Evolutionary conservation across 2,113 vertebrate species (phyloP).

Genomic region (Montifringilla adamsi): DNA sequence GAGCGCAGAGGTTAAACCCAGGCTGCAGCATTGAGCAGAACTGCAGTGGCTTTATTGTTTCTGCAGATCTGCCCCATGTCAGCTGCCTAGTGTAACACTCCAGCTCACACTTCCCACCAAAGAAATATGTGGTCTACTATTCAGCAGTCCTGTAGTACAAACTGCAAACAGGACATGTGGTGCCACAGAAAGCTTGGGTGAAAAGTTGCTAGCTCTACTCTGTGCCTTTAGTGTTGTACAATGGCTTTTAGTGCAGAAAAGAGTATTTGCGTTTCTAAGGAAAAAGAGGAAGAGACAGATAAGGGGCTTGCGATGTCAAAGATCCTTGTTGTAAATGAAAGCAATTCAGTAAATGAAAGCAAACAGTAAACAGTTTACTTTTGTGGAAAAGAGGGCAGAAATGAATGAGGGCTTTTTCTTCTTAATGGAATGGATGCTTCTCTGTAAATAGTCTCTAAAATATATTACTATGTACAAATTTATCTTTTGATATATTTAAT

Average conservation of each 20-base stretch:
- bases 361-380: background rate
- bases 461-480: background rate
- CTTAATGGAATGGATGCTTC: background rate
- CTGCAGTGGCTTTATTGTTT: background rate
- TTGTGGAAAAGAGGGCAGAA: background rate
- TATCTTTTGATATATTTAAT: background rate
- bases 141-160: background rate
- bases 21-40: background rate
- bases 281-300: background rate
- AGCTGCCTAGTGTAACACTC: background rate
- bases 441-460: background rate
- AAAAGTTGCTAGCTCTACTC: background rate
- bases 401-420: background rate
- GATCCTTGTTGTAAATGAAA: background rate
- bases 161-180: rapidly evolving
- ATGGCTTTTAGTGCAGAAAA: background rate
- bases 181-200: background rate
- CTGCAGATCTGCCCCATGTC: background rate
- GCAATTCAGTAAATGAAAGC: background rate
- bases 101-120: background rate
- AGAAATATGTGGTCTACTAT: background rate
- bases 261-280: background rate
- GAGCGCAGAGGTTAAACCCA: background rate
- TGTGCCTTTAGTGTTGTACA: background rate
- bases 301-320: background rate